These are phyloP conservation scores for Ammodytes dubius DNA, from an alignment of 2,113 vertebrate genomes.

Conservation along the genomic window DNA sequence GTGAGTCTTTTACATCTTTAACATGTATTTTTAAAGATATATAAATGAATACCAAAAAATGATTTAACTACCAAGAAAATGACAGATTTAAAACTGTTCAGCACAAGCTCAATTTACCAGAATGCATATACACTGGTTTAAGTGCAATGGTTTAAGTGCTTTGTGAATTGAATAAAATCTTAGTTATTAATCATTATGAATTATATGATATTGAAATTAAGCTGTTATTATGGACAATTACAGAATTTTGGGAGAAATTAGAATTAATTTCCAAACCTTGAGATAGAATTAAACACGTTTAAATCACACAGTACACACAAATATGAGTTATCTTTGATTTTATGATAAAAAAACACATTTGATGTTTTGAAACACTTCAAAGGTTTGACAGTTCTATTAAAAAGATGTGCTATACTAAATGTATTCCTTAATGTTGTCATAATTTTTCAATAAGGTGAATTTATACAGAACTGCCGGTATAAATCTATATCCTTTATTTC, in stretches of 20 bases:
- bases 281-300: neutral
- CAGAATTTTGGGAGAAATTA: neutral
- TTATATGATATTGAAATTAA: neutral
- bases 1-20: constrained; percentile 69
- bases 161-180: constrained; percentile 4
- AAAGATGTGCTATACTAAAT: neutral
- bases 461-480: neutral
- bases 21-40: neutral
- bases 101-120: neutral
- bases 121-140: neutral
- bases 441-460: neutral
- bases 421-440: neutral
- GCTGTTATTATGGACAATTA: neutral
- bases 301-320: neutral
- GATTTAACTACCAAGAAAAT: neutral
- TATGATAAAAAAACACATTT: neutral
- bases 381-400: neutral
- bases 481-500: neutral
- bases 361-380: neutral
- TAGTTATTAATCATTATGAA: neutral
- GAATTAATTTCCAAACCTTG: neutral
- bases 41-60: neutral
- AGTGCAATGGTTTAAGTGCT: neutral
- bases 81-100: neutral
- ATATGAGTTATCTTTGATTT: neutral